Conservation (phyloP, 2,888 invertebrate species). For the Daptonema setosum region DNA sequence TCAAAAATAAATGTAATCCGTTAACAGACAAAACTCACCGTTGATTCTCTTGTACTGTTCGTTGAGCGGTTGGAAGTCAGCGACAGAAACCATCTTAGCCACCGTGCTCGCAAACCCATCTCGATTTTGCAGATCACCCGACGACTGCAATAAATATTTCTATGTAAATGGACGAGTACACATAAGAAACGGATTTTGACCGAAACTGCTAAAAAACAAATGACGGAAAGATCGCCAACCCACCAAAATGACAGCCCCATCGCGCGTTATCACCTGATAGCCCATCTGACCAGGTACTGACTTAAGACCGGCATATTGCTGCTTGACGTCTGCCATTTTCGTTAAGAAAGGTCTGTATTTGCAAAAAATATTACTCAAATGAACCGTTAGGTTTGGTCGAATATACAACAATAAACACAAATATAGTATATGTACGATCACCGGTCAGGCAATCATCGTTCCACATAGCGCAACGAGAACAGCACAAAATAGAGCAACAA, state of each 20-base stretch:
- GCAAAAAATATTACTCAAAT: too few species aligned
- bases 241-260: constrained; percentile 11
- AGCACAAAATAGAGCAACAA: too few species aligned
- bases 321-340: too few species aligned
- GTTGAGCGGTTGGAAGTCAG: background rate
- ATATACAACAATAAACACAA: too few species aligned
- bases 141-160: constrained; percentile 5
- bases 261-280: constrained; percentile 10
- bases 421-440: too few species aligned
- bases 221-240: too few species aligned
- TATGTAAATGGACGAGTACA: background rate
- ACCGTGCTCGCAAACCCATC: constrained; percentile 3
- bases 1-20: background rate
- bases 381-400: too few species aligned
- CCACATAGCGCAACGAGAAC: too few species aligned
- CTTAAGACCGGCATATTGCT: constrained; percentile 1
- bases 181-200: too few species aligned
- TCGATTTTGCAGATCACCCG: constrained; percentile 8
- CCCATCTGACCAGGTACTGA: constrained; percentile 9
- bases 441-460: too few species aligned
- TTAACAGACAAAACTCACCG: background rate
- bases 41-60: background rate
- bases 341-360: too few species aligned
- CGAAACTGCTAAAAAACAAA: too few species aligned
- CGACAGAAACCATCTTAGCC: background rate